Conservation (phyloP, 2,113 vertebrate species). For the Siniperca knerii region DNA sequence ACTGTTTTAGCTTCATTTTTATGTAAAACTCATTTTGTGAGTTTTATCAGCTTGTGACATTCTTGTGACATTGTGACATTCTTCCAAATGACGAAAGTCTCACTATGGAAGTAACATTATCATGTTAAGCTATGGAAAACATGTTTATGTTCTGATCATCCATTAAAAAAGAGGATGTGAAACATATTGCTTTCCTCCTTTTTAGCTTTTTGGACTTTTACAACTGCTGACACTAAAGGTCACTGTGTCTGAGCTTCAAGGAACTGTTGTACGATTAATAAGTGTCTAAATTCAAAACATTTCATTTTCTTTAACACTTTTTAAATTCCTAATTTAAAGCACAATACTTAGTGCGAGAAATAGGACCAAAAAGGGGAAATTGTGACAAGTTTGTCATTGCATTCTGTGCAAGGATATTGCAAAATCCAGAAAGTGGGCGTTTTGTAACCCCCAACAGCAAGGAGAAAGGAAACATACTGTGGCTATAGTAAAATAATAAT, state of each 20-base stretch:
- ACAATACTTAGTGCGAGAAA: conserved; percentile 5
- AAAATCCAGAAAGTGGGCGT: conserved; percentile 69
- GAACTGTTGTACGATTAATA: not conserved
- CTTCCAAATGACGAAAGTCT: not conserved
- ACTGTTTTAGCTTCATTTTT: not conserved
- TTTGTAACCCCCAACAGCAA: conserved; percentile 67
- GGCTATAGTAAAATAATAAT: conserved; percentile 28
- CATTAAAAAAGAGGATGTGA: conserved; percentile 70
- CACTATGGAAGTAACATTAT: not conserved
- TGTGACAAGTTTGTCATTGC: conserved; percentile 31
- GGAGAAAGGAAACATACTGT: conserved; percentile 68
- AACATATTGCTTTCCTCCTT: conserved; percentile 51
- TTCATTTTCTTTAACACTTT: not conserved
- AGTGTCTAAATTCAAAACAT: not conserved
- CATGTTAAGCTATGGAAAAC: conserved; percentile 4
- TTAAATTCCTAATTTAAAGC: not conserved
- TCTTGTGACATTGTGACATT: not conserved
- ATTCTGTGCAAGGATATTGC: conserved; percentile 70
- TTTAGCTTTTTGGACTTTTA: conserved; percentile 47
- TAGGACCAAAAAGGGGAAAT: conserved; percentile 61
- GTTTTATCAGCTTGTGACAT: not conserved
- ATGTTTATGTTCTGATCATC: conserved; percentile 12
- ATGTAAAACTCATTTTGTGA: not conserved
- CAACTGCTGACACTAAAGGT: conserved; percentile 48
- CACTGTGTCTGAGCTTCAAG: not conserved